Conservation (phyloP, 2,113 vertebrate genomes). For the Cisticola juncidis region DNA sequence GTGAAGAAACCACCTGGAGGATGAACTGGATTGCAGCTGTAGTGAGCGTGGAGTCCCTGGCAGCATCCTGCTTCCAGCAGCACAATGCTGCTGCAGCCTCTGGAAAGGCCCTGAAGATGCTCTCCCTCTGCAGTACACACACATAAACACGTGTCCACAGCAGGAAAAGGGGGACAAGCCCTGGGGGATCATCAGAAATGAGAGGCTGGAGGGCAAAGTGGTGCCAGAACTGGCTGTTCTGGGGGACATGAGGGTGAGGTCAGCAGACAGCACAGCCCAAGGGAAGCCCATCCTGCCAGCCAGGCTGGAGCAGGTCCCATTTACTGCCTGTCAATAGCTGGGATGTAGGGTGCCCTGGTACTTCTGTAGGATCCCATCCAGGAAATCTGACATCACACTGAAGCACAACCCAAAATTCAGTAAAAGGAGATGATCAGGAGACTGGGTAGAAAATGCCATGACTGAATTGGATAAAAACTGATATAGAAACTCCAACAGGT, state of each 20-base stretch:
- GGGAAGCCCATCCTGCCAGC: not conserved
- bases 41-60: not conserved
- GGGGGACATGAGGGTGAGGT: accelerated
- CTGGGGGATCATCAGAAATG: not conserved
- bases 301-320: not conserved
- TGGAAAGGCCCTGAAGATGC: not conserved
- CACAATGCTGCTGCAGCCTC: not conserved
- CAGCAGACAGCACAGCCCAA: not conserved
- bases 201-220: not conserved
- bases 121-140: not conserved
- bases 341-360: not conserved
- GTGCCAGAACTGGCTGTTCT: not conserved
- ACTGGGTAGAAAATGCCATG: not conserved
- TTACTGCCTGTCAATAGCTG: accelerated
- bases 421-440: not conserved
- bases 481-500: not conserved
- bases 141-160: accelerated
- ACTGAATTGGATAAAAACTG: not conserved
- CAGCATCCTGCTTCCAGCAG: not conserved
- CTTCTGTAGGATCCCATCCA: not conserved
- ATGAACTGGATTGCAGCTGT: not conserved
- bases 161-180: not conserved
- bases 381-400: not conserved
- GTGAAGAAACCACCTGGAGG: not conserved
- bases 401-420: not conserved